Conservation (phyloP, 2,113 vertebrate species). For the Scytalopus superciliaris region DNA sequence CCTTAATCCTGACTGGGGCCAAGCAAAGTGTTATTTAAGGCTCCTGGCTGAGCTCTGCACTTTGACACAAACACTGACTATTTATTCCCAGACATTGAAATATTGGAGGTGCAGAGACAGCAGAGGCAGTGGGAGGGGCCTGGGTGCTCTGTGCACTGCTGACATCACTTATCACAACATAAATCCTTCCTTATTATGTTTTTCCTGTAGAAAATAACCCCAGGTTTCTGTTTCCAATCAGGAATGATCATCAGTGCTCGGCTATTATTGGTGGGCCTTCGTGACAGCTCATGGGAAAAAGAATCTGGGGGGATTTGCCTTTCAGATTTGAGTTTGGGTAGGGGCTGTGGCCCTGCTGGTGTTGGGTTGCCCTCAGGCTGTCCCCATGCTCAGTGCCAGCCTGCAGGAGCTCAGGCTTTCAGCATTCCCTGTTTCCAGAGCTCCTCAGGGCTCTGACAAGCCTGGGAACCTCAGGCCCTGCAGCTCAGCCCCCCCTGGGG, state of each 20-base stretch:
- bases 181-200: not conserved
- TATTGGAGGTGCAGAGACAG: not conserved
- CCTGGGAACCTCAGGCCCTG: no score
- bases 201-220: not conserved
- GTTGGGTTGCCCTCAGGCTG: not conserved
- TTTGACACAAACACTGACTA: not conserved
- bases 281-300: not conserved
- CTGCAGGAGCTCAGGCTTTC: not conserved
- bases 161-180: not conserved
- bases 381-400: not conserved
- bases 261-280: not conserved
- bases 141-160: not conserved
- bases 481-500: no score
- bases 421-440: not conserved
- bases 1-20: not conserved
- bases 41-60: not conserved
- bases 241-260: not conserved
- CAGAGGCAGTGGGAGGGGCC: not conserved
- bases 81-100: not conserved
- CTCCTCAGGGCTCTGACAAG: not conserved
- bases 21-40: not conserved
- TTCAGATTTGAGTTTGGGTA: not conserved
- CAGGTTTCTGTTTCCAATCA: not conserved
- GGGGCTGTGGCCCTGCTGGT: not conserved
- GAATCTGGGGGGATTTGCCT: not conserved